A percentile compares a stretch with the other conserved stretches of the same genome.
Conservation (phyloP, 2,797 vertebrate genomes). For the Pogonophryne albipinna region DNA sequence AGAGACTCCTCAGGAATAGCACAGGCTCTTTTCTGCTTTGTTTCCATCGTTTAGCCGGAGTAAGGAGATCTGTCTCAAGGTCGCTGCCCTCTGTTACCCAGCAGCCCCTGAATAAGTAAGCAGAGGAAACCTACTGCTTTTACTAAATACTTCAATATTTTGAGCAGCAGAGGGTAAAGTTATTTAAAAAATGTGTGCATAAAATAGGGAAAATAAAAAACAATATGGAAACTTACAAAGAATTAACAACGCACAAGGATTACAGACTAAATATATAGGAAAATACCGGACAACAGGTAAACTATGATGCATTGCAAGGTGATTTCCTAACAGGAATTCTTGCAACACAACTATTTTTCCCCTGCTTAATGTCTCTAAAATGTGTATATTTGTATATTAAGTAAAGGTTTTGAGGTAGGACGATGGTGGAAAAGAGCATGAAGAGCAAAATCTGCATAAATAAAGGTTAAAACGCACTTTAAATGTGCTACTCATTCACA, state of each 20-base stretch:
- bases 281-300: not conserved
- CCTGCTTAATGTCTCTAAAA: too few relatives aligned
- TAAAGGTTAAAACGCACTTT: conserved; percentile 37
- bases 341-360: too few relatives aligned
- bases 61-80: conserved; percentile 78
- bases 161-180: not conserved
- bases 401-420: too few relatives aligned
- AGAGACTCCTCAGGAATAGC: conserved; percentile 52
- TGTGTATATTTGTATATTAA: too few relatives aligned
- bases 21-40: conserved; percentile 70
- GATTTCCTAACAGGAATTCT: too few relatives aligned
- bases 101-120: conserved; percentile 57
- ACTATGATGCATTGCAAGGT: not conserved
- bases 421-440: not conserved
- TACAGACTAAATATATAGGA: not conserved
- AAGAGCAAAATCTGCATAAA: conserved; percentile 19
- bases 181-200: not conserved
- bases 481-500: conserved; percentile 27
- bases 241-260: not conserved
- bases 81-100: conserved; percentile 57
- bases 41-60: conserved; percentile 74
- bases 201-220: not conserved
- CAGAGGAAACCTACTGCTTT: not conserved
- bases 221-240: not conserved
- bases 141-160: conserved; percentile 1